Base-by-base conservation (phyloP, 2,797 vertebrate genomes). In the Buceros bicornis region DNA sequence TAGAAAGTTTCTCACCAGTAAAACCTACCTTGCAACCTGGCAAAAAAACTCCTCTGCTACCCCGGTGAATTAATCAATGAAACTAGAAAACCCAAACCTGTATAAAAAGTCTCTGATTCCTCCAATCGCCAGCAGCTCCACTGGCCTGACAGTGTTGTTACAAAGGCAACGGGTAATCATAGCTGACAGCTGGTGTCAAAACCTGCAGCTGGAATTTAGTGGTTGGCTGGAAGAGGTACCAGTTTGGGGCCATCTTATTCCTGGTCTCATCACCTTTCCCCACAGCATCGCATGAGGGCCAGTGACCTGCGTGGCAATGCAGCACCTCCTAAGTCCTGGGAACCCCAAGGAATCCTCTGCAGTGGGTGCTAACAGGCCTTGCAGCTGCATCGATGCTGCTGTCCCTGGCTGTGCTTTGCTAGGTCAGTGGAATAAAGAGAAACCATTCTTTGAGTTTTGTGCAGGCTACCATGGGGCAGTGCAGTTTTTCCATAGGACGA, bases 121-220 rank as follows among this genome's bases (percentile, higher is more conserved):
- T 87, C 80, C 53, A 64, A 90, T 64, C 2, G 1, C 67, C 50
- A 43, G 25, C 35, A 70, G 47, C 31, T 45, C 70, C n/a, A 58
- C 28, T 90, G 81, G 62, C 42, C 43, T 72, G 80, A 74, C 45
- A 26, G 70, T 19, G 1, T 14, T 51, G 43, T 87, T 79, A 92
- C 43, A 70, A 45, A 74, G 5, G 11, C 4, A 4, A 87, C 58
- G 42, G 43, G 42, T 74, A 90, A 91, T 67, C 69, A 58, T 54
- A 89, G 48, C 48, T 87, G 94, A 95, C 89, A 89, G 87, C 57
- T 57, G 60, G 51, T 89, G 84, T 92, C 89, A 96, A 92, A 96
- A 62, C 60, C 43, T 35, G 4, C 73, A 79, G 70, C 54, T 84
- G 70, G 76, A 94, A 83, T 81, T 50, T 10, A 50, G 77, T 11